Evolutionary conservation across 2,797 vertebrate species (phyloP).

Genomic region (Kryptopterus vitreolus): DNA sequence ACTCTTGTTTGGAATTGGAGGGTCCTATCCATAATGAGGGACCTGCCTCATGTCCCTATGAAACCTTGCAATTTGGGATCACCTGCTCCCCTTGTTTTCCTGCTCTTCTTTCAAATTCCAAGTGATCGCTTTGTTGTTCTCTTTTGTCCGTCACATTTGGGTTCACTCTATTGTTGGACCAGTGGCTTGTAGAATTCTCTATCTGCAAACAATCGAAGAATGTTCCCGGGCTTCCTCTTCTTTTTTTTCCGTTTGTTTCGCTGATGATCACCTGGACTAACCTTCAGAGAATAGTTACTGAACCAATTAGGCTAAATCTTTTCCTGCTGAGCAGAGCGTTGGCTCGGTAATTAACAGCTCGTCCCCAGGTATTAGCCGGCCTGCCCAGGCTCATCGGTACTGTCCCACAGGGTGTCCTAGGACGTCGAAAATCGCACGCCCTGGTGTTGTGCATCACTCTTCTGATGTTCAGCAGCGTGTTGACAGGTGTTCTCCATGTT

Average conservation of each 20-base stretch:
- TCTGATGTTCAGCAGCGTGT: background rate
- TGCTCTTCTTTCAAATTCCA: background rate
- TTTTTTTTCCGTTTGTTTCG: background rate
- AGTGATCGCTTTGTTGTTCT: background rate
- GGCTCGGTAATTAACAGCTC: constrained; percentile 49
- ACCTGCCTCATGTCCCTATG: background rate
- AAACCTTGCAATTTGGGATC: background rate
- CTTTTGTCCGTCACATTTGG: background rate
- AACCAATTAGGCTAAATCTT: constrained; percentile 50
- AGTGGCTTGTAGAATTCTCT: background rate
- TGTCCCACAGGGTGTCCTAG: constrained; percentile 26
- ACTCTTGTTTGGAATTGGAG: background rate
- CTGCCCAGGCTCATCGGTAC: constrained; percentile 45
- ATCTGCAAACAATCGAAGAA: background rate
- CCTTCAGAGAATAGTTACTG: constrained; percentile 42
- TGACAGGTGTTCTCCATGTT: background rate
- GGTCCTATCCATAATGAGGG: background rate
- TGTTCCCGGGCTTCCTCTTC: background rate
- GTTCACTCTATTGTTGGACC: background rate
- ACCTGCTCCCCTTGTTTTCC: no score
- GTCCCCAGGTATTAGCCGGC: constrained; percentile 48
- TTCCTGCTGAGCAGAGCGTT: constrained; percentile 36
- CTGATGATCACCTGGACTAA: constrained; percentile 5
- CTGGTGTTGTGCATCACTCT: background rate
- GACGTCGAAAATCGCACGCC: background rate